These are phyloP conservation scores for Garrulus glandarius DNA, from an alignment of 2,797 vertebrate genomes.

Conservation along the genomic window DNA sequence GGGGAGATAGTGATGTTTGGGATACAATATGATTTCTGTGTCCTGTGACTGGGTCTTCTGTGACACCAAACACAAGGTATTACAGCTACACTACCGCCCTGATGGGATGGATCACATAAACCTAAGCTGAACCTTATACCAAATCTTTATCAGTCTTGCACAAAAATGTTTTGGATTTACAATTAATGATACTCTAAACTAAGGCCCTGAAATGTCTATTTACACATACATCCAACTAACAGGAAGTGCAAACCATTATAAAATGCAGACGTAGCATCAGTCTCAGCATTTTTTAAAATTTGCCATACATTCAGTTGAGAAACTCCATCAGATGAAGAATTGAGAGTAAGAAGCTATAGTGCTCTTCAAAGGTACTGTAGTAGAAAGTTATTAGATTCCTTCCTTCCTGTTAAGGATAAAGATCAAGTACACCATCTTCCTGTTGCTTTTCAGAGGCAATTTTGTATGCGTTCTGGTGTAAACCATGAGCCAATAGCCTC, in stretches of 20 bases:
- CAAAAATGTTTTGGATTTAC: not conserved
- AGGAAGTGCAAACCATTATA: not conserved
- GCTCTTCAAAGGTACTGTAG: not conserved
- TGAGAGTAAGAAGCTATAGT: not conserved
- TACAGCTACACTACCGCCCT: not conserved
- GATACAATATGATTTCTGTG: not conserved
- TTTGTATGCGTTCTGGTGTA: not conserved
- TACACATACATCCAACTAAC: not conserved
- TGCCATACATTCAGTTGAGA: not conserved
- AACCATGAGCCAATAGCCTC: not conserved
- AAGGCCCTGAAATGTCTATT: not conserved
- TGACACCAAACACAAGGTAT: not conserved
- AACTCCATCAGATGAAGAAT: not conserved
- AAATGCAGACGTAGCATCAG: not conserved
- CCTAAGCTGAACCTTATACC: not conserved
- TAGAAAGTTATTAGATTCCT: constrained; percentile 9
- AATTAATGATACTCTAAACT: not conserved
- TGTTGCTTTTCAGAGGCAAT: not conserved
- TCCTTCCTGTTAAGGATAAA: constrained; percentile 40
- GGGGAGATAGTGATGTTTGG: not conserved
- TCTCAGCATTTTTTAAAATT: not conserved
- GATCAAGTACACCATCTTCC: constrained; percentile 10
- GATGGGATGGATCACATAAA: not conserved
- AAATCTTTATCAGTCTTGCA: not conserved
- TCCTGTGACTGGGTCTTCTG: not conserved